Percentiles rank a stretch among this genome's conserved stretches.
Evolutionary conservation across 2,113 vertebrate species (phyloP).

Genomic region (Cyphomyrus discorhynchus): DNA sequence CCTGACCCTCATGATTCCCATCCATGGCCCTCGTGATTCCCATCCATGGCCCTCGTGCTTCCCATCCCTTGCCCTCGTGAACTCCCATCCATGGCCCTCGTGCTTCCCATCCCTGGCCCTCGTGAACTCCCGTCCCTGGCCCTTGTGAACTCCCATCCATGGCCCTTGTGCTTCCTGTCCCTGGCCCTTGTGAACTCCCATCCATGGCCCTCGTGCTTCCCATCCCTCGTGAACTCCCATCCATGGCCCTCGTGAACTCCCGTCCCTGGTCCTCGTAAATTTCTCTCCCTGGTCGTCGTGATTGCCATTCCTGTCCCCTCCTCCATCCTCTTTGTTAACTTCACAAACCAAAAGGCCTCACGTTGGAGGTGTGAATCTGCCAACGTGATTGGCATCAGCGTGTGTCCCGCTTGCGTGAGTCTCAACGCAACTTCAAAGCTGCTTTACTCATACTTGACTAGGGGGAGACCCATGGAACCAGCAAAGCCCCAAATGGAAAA

Average conservation of each 20-base stretch:
- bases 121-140: neutral
- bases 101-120: neutral
- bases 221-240: neutral
- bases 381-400: neutral
- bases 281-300: neutral
- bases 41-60: neutral
- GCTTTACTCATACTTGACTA: neutral
- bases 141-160: neutral
- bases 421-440: neutral
- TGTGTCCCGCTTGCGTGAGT: neutral
- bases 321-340: neutral
- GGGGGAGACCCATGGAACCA: neutral
- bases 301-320: neutral
- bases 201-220: neutral
- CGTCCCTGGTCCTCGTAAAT: neutral
- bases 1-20: neutral
- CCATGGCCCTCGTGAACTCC: neutral
- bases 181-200: neutral
- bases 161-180: neutral
- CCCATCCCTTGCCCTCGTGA: too few species aligned
- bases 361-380: neutral
- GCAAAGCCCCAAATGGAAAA: neutral
- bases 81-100: neutral
- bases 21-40: neutral
- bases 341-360: neutral